These are phyloP conservation scores for Dendrocincla fuliginosa DNA, from an alignment of 2,797 vertebrate genomes.

Conservation along the genomic window DNA sequence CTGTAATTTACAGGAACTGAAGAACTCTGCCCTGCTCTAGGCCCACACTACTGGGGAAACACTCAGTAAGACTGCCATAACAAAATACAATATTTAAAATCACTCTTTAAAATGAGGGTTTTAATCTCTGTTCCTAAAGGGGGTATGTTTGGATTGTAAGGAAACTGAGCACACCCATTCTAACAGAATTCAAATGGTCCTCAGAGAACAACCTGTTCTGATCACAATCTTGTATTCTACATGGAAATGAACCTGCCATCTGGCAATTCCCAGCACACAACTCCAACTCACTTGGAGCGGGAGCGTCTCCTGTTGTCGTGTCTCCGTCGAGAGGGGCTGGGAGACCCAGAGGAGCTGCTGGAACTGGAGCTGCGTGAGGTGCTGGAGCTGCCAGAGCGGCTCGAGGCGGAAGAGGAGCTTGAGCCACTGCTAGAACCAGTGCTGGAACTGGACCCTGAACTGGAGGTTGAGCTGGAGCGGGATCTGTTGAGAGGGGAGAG, in stretches of 20 bases:
- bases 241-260: background rate
- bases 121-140: background rate
- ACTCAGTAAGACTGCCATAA: background rate
- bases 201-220: background rate
- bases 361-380: conserved; percentile 94
- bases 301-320: conserved; percentile 94
- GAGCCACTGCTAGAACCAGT: conserved; percentile 96
- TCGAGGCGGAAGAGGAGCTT: conserved; percentile 93
- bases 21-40: background rate
- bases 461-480: conserved; percentile 91
- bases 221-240: background rate
- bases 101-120: background rate
- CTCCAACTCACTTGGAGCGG: conserved; percentile 85
- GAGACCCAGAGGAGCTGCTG: conserved; percentile 92
- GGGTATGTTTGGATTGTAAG: fast-evolving
- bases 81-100: background rate
- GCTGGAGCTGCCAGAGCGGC: conserved; percentile 92
- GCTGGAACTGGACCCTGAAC: conserved; percentile 94
- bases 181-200: background rate
- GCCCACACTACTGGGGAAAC: background rate
- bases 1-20: background rate
- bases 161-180: background rate
- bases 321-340: conserved; percentile 89
- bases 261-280: background rate
- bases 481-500: conserved; percentile 69